Evolutionary conservation across 2,113 vertebrate genomes (phyloP).

Genomic region (Malaclemys terrapin): DNA sequence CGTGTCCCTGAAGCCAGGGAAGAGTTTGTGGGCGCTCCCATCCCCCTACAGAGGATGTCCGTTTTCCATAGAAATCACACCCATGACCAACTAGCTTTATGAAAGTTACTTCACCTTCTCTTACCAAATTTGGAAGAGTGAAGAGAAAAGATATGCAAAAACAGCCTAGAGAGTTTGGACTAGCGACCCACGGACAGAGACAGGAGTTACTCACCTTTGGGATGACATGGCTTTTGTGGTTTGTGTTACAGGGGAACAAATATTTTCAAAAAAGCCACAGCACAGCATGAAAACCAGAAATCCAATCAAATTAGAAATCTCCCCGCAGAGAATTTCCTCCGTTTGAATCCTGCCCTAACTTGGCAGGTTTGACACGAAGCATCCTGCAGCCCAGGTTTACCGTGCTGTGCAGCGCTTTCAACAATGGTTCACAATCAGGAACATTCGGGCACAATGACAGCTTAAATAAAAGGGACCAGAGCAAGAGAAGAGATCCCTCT

Average conservation of each 20-base stretch:
- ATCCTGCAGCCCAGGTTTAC: conserved; percentile 60
- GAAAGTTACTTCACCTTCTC: conserved; percentile 53
- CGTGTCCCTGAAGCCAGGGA: conserved; percentile 57
- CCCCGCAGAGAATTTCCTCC: neutral
- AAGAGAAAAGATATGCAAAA: conserved; percentile 63
- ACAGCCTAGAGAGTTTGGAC: conserved; percentile 6
- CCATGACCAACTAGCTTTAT: conserved; percentile 51
- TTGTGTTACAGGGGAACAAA: conserved; percentile 7
- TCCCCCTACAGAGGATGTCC: conserved; percentile 53
- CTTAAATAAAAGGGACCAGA: neutral
- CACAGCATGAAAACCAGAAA: conserved; percentile 47
- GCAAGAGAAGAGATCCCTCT: accelerated
- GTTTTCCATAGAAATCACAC: conserved; percentile 61
- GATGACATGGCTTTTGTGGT: conserved; percentile 64
- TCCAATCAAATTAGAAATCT: neutral
- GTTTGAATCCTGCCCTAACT: conserved; percentile 22
- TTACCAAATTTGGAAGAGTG: conserved; percentile 52
- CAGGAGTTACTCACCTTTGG: conserved; percentile 69
- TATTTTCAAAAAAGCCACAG: conserved; percentile 18
- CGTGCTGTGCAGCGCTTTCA: neutral
- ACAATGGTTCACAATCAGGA: conserved; percentile 41
- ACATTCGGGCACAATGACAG: neutral
- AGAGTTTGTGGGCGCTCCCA: conserved; percentile 62
- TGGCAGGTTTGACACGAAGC: conserved; percentile 9
- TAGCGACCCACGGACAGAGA: conserved; percentile 57